Percentiles rank a stretch among this genome's conserved stretches.
phyloP scores from a whole-genome alignment of 2,888 invertebrate species.

The Ctena decussata region DNA sequence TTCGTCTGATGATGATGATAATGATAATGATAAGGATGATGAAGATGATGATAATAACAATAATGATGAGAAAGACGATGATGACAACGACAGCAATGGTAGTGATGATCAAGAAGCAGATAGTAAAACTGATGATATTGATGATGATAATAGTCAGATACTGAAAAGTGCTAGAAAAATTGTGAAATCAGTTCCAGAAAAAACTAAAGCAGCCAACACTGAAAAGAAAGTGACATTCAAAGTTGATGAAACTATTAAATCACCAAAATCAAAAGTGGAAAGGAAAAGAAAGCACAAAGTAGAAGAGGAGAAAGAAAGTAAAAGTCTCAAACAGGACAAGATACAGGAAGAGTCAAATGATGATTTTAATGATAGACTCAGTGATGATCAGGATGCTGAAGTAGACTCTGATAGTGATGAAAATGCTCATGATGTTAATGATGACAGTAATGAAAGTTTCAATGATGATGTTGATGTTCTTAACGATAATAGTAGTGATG shows the following conservation, averaged over 20 bases:
- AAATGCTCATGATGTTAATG: constrained; percentile 89
- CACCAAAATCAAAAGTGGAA: neutral
- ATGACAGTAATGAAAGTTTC: constrained; percentile 55
- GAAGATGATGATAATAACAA: neutral
- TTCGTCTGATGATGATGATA: neutral
- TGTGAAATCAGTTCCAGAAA: neutral
- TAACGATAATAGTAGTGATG: constrained; percentile 38
- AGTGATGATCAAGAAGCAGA: neutral
- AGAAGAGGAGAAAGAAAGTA: neutral
- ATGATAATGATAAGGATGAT: no score
- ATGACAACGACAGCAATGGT: neutral
- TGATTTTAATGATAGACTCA: neutral
- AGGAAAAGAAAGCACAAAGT: neutral
- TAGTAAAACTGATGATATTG: neutral
- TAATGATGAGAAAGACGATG: neutral
- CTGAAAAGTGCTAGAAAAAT: neutral
- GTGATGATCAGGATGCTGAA: neutral
- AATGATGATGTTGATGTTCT: constrained; percentile 82
- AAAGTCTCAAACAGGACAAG: neutral
- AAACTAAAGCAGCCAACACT: constrained; percentile 4
- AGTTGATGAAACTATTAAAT: neutral
- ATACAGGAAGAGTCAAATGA: neutral
- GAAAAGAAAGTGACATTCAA: neutral
- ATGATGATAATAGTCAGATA: neutral
- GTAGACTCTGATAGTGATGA: constrained; percentile 65